Evolutionary conservation across 2,113 vertebrate species (phyloP).

Genomic region (Thalassarche chlororhynchos): DNA sequence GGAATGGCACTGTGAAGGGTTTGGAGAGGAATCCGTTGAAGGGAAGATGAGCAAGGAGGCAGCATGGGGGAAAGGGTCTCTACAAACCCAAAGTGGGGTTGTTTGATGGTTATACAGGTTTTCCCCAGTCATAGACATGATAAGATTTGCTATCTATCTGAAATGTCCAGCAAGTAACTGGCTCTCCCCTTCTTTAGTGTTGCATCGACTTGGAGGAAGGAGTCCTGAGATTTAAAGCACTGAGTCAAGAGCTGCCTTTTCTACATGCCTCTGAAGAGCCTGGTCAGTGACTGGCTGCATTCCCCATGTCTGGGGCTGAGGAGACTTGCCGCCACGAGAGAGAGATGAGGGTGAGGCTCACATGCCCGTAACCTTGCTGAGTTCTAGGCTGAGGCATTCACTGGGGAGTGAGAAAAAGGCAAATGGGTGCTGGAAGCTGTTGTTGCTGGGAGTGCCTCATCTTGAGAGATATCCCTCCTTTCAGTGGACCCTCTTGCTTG

Average conservation of each 20-base stretch:
- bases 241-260: constrained; percentile 86
- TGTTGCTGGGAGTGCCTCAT: background rate
- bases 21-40: background rate
- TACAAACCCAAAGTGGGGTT: background rate
- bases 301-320: background rate
- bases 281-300: constrained; percentile 52
- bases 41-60: background rate
- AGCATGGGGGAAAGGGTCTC: background rate
- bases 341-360: background rate
- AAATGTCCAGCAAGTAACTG: background rate
- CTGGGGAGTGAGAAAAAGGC: background rate
- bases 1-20: background rate
- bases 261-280: constrained; percentile 71
- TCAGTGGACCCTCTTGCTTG: background rate
- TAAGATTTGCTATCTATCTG: background rate
- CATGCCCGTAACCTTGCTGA: background rate
- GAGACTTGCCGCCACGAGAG: background rate
- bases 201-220: constrained; percentile 86
- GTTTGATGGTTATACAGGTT: background rate
- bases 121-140: background rate
- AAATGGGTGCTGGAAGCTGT: background rate
- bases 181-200: constrained; percentile 73
- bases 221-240: constrained; percentile 79
- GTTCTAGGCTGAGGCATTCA: background rate
- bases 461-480: background rate